Evolutionary conservation across 2,888 invertebrate species (phyloP), one percentile per base, ranked within the genome.

Genomic region (Luffia ferchaultella): DNA sequence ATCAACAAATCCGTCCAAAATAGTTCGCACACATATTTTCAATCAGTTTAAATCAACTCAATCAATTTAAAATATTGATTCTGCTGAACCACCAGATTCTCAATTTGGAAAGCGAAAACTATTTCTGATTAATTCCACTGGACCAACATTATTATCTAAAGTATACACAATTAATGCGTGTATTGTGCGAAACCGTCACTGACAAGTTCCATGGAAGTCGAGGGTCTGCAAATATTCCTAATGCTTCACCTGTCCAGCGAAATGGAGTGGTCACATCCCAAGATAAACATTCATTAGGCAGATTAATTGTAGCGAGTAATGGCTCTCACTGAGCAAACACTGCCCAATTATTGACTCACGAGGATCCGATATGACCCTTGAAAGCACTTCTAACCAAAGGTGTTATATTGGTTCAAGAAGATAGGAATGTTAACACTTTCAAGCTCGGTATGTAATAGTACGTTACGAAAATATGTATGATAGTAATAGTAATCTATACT

Each of bases 291-390:
- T 79, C 76, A 79, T 80, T 78, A 77, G 71, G 61, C 65, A 69
- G 79, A 80, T 82, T 79, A 82, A 80, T 79, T 78, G 78, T 76
- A 65, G 67, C 68, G 65, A 68, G 68, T 74, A 75, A 77, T 76
- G 71, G 73, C 63, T 12, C 15, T 18, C 17, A 17, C 18, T 3
- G 18, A 45, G 45, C 45, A 45, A 45, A 61, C 62, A 68, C 71
- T 74, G 64, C 56, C 54, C 56, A 62, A 74, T 72, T 70, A 71
- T 62, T 68, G 56, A 60, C 30, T 30, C 12, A 30, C 30, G 30
- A 30, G 30, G 30, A 30, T 7, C 30, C 30, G 30, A 12, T 12
- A 12, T 3, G 30, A 3, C 30, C n/a, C n/a, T n/a, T n/a, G n/a
- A n/a, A n/a, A n/a, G n/a, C n/a, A n/a, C n/a, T n/a, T n/a, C n/a